Percentiles rank a stretch among this genome's conserved stretches.
These are phyloP conservation scores for Hemichromis elongatus DNA, from an alignment of 2,113 vertebrate genomes.

Conservation along the genomic window DNA sequence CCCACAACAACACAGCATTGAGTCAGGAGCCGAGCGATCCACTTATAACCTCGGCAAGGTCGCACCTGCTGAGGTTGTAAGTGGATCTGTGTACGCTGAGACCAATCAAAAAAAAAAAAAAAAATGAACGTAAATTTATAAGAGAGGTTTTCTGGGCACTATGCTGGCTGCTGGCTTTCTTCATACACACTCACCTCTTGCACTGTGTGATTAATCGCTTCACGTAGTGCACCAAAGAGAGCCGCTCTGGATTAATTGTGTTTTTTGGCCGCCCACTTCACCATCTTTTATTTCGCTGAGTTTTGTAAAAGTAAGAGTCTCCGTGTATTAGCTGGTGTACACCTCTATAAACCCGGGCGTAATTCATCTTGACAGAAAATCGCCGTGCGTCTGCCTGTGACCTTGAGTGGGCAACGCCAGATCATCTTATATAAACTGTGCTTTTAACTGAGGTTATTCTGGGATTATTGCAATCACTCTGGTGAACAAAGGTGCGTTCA, in stretches of 20 bases:
- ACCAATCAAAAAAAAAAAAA: conserved; percentile 8
- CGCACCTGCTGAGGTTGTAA: conserved; percentile 19
- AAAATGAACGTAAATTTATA: conserved; percentile 2
- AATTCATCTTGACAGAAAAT: not conserved
- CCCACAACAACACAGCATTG: conserved; percentile 44
- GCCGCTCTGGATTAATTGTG: conserved; percentile 24
- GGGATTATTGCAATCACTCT: not conserved
- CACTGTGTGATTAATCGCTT: conserved; percentile 35
- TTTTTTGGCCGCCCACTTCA: not conserved
- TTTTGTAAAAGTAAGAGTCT: not conserved
- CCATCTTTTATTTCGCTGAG: not conserved
- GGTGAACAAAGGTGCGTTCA: not conserved
- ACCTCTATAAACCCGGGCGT: not conserved
- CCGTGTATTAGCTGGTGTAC: not conserved
- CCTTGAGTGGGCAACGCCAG: not conserved
- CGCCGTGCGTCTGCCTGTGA: not conserved
- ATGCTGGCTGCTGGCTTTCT: not conserved
- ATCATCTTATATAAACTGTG: not conserved
- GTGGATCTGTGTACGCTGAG: not conserved
- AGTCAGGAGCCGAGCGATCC: conserved; percentile 35
- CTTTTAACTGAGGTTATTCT: not conserved
- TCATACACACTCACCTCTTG: conserved; percentile 1
- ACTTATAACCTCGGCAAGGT: conserved; percentile 45
- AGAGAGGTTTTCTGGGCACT: not conserved
- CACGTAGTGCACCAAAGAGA: conserved; percentile 2